Evolutionary conservation across 2,113 vertebrate genomes (phyloP).

Genomic region (Barbus barbus): DNA sequence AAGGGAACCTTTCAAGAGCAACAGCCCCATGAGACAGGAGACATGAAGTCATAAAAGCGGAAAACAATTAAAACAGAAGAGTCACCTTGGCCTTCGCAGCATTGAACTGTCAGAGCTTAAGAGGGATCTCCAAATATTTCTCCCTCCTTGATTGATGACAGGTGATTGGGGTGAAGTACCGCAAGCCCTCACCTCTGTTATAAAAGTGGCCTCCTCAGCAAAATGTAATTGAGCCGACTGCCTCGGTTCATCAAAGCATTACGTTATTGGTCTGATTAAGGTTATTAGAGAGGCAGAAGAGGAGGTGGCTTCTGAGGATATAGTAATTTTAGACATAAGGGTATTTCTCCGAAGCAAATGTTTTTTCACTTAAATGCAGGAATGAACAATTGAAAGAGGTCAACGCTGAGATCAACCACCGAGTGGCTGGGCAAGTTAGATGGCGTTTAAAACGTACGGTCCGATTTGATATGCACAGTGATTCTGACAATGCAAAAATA

Average conservation of each 20-base stretch:
- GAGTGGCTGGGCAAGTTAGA: not conserved
- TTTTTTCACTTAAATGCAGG: slow-evolving; percentile 28
- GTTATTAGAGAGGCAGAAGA: slow-evolving; percentile 63
- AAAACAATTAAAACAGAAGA: slow-evolving; percentile 63
- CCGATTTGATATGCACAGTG: slow-evolving; percentile 1
- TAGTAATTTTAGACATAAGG: not conserved
- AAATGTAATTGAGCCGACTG: slow-evolving; percentile 72
- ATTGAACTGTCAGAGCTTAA: slow-evolving; percentile 66
- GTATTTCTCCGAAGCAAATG: slow-evolving; percentile 25
- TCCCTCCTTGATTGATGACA: slow-evolving; percentile 71
- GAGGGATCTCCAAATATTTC: slow-evolving; percentile 66
- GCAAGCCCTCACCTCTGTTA: slow-evolving; percentile 69
- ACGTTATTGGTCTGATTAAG: slow-evolving; percentile 73
- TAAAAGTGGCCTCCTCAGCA: slow-evolving; percentile 74
- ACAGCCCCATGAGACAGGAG: slow-evolving; percentile 12
- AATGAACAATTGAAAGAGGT: slow-evolving; percentile 9
- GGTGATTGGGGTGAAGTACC: slow-evolving; percentile 63
- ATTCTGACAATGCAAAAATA: slow-evolving; percentile 42
- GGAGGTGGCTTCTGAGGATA: not conserved
- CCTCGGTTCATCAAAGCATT: slow-evolving; percentile 74
- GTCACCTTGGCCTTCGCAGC: slow-evolving; percentile 63
- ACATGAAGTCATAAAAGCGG: slow-evolving; percentile 57
- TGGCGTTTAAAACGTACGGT: slow-evolving; percentile 1
- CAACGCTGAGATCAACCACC: not conserved
- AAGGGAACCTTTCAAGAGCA: slow-evolving; percentile 3